Conservation (phyloP, 2,888 invertebrate species). For the Drosophila flavopinicola region DNA sequence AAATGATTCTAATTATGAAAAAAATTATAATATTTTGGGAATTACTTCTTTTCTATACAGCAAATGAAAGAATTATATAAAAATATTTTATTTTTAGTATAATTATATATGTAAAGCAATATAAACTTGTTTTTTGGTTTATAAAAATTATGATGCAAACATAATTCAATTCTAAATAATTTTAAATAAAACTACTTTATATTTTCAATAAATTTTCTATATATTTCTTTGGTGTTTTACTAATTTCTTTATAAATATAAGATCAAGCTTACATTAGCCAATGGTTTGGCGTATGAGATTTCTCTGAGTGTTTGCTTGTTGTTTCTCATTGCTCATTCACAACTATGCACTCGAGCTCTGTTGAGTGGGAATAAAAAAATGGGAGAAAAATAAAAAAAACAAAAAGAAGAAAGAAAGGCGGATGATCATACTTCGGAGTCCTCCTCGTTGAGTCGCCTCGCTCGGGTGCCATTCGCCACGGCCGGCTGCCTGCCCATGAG, state of each 20-base stretch:
- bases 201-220: background rate
- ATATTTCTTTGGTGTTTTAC: background rate
- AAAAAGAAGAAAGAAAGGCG: background rate
- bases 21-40: no score
- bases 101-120: no score
- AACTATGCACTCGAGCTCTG: conserved; percentile 64
- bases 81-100: no score
- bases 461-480: conserved; percentile 22
- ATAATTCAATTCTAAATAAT: no score
- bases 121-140: no score
- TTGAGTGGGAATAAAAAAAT: conserved; percentile 36
- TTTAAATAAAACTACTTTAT: no score
- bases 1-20: no score
- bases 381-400: conserved; percentile 30
- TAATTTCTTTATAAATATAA: background rate
- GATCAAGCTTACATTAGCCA: conserved; percentile 31
- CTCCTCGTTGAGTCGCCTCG: conserved; percentile 66
- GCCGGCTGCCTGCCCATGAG: conserved; percentile 12
- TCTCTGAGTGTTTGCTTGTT: conserved; percentile 40
- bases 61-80: no score
- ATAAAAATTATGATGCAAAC: no score
- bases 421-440: conserved; percentile 76
- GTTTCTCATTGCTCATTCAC: conserved; percentile 16
- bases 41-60: no score
- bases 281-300: conserved; percentile 27